Percentiles rank a stretch among this genome's conserved stretches.
Conservation (phyloP, 1,140 invertebrate species). For the Drosophila equinoxialis region DNA sequence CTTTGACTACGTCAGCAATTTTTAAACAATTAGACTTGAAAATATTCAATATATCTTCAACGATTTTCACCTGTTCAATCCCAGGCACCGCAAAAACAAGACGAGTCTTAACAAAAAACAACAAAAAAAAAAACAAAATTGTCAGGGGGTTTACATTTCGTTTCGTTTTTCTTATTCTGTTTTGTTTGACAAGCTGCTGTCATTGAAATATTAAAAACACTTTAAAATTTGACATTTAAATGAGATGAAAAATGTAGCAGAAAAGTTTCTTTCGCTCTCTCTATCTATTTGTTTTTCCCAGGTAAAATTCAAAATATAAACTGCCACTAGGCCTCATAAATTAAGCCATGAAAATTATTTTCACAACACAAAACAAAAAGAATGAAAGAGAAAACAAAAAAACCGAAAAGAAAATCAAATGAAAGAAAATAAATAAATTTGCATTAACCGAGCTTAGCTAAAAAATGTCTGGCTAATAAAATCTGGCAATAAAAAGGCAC, state of each 20-base stretch:
- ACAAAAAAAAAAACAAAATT: slow-evolving; percentile 36
- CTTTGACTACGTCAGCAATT: slow-evolving; percentile 61
- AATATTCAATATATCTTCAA: slow-evolving; percentile 13
- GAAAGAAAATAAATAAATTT: slow-evolving; percentile 75
- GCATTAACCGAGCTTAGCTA: slow-evolving; percentile 74
- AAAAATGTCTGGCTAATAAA: slow-evolving; percentile 81
- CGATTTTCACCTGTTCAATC: slow-evolving; percentile 11
- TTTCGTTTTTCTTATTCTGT: slow-evolving; percentile 10
- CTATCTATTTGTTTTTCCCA: not conserved
- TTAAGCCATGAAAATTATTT: slow-evolving; percentile 66
- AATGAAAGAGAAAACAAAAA: too few species aligned
- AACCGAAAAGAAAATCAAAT: slow-evolving; percentile 13
- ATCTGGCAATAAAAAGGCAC: slow-evolving; percentile 74
- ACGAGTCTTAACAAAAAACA: slow-evolving; percentile 1
- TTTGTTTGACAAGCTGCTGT: slow-evolving; percentile 71
- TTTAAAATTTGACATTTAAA: slow-evolving; percentile 61
- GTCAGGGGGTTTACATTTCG: slow-evolving; percentile 63
- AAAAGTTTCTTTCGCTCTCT: not conserved
- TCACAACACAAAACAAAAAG: slow-evolving; percentile 32
- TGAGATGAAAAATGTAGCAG: slow-evolving; percentile 31
- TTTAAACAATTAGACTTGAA: slow-evolving; percentile 28
- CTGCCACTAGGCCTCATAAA: slow-evolving; percentile 55
- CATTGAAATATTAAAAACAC: slow-evolving; percentile 81
- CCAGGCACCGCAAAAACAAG: slow-evolving; percentile 33
- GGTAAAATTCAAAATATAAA: slow-evolving; percentile 46